phyloP scores from a whole-genome alignment of 2,888 invertebrate genomes.

The Pristionchus fissidentatus region DNA sequence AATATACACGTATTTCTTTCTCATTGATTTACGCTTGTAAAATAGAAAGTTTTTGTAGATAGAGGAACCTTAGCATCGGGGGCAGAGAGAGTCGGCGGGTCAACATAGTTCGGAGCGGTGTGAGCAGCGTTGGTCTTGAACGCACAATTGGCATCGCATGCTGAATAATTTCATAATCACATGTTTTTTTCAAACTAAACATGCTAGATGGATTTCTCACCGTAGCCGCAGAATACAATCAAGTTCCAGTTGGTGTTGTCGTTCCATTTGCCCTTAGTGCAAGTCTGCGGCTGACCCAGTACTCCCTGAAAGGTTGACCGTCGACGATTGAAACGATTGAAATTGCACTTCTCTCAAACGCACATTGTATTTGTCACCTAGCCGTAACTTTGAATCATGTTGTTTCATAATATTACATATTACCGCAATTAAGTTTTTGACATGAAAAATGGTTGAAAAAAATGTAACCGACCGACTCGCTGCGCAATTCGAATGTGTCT shows the following conservation, averaged over 20 bases:
- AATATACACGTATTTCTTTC: not conserved
- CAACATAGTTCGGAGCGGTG: not conserved
- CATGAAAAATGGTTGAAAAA: too few relatives aligned
- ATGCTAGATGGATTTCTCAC: not conserved
- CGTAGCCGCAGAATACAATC: slow-evolving; percentile 23
- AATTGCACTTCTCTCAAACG: too few relatives aligned
- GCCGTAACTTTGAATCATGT: too few relatives aligned
- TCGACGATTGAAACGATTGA: too few relatives aligned
- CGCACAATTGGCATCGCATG: not conserved
- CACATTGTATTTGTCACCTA: too few relatives aligned
- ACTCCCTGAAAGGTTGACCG: not conserved
- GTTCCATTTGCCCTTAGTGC: not conserved
- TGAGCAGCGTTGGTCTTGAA: not conserved
- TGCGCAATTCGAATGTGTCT: not conserved
- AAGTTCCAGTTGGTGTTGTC: not conserved
- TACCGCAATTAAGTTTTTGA: too few relatives aligned
- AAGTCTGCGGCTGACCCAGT: not conserved
- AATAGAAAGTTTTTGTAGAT: not conserved
- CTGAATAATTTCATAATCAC: not conserved
- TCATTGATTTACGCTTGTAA: too few relatives aligned
- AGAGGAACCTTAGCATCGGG: not conserved
- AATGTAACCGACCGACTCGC: not conserved
- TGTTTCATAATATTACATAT: too few relatives aligned
- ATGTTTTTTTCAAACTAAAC: not conserved
- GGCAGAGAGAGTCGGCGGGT: not conserved